Base-by-base conservation (phyloP, 2,888 invertebrate genomes). In the Agapostemon virescens region DNA sequence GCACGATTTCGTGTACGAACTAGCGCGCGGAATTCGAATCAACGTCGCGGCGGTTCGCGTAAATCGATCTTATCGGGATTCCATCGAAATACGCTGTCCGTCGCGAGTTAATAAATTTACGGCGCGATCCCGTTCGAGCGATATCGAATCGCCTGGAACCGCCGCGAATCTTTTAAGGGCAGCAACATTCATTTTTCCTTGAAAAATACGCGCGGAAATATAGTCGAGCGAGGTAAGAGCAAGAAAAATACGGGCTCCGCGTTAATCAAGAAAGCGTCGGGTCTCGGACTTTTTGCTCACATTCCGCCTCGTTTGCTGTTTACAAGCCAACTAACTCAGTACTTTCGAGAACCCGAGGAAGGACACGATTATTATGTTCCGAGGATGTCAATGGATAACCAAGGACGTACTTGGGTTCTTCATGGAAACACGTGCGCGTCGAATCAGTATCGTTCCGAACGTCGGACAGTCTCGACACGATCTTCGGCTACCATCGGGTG, bases 401-500 rank as follows among this genome's bases (percentile, higher is more conserved):
- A 63, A 63, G 63, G 63, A 63, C 63, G 63, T 63, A n/a, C 33
- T n/a, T 63, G n/a, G n/a, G 63, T 63, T 63, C 13, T 36, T 5
- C 36, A 17, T n/a, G 36, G 63, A 36, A n/a, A 63, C 36, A 11
- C 63, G 36, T 36, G 63, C 4, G 11, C 4, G 11, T 36, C 36
- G 36, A 2, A 6, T 36, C 63, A 63, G 63, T 63, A 36, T n/a
- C 36, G 36, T n/a, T 15, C n/a, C n/a, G 36, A 63, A n/a, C 63
- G 63, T n/a, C 63, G 63, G 63, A 13, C 63, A 36, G n/a, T 5
- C 33, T n/a, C n/a, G 13, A 36, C 0, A 36, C n/a, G 61, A 9
- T 33, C n/a, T 9, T 13, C 11, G 63, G 13, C 11, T 36, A 15
- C n/a, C n/a, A n/a, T n/a, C 63, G 33, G 36, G 20, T 63, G 36